These are phyloP conservation scores for Tigriopus californicus DNA, from an alignment of 2,888 invertebrate species.

Conservation along the genomic window DNA sequence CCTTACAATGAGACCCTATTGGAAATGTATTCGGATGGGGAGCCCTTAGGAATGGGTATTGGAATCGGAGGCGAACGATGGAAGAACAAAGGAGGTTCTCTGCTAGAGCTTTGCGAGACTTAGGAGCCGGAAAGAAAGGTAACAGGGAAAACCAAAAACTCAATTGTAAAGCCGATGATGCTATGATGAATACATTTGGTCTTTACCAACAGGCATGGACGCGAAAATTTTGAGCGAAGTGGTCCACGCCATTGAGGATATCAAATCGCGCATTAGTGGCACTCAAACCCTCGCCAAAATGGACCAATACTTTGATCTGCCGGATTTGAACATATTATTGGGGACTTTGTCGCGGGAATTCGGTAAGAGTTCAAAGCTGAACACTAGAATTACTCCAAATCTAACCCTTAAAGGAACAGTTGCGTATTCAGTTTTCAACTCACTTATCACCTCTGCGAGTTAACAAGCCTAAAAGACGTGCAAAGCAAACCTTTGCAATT, in stretches of 20 bases:
- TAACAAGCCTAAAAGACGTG: no score
- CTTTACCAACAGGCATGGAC: no score
- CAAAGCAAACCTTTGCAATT: no score
- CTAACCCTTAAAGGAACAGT: no score
- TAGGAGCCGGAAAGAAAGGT: not conserved
- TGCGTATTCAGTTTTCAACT: no score
- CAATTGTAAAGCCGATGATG: no score
- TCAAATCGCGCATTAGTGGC: not conserved
- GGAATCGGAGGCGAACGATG: constrained; percentile 4
- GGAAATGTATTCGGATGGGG: constrained; percentile 2
- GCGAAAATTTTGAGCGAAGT: not conserved
- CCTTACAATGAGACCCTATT: not conserved
- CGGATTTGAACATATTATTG: not conserved
- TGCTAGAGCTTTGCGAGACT: not conserved
- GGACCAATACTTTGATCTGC: constrained; percentile 4
- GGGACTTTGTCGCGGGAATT: constrained; percentile 2
- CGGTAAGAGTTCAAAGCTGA: no score
- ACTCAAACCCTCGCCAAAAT: not conserved
- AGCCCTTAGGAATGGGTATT: not conserved
- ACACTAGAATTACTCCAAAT: no score
- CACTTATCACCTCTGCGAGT: no score
- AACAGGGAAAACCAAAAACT: no score
- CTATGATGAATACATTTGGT: no score
- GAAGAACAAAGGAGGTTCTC: not conserved
- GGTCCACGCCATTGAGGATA: not conserved